Evolutionary conservation across 1,140 invertebrate species (phyloP), one percentile per base, ranked within the genome.

Genomic region (Achroia grisella): DNA sequence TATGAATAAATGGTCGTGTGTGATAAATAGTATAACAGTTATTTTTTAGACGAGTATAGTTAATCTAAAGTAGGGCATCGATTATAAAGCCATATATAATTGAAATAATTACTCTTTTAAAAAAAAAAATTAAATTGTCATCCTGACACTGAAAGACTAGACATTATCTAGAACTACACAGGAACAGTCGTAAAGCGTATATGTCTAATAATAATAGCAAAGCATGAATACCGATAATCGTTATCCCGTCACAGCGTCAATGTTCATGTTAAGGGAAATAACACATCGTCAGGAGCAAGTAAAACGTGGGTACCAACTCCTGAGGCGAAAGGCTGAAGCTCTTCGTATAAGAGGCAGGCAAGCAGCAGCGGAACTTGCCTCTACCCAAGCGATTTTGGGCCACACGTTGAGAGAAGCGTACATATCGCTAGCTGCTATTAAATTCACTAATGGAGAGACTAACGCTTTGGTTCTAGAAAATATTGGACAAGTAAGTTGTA

Each of bases 271-370:
- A 14, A 57, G 72, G 35, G 81, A 85, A 48, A 95, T 95, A 90
- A 95, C 94, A 71, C 86, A 92, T 44, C 91, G 98, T 51, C 89
- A 99, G 59, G 95, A 97, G 71, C 98, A 97, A 39, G 98, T 98
- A 30, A 95, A 98, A 74, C 99, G 98, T 70, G 98, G 98, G 27
- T 97, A 99, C 88, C 97, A 96, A 71, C 89, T 99, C 36, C 84
- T 99, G 13, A 99, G 99, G 83, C 98, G 99, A 84, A 99, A 99
- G 86, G 96, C 98, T 31, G 98, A 99, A 90, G 98, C 98, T 30
- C 88, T 99, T 43, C 97, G 99, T 74, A 92, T 99, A 87, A 90
- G 96, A 67, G 99, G 99, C 77, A 90, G 98, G 56, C 89, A 93
- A 86, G 98, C 99, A 80, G 65, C 78, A 0, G 43, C 54, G 0